Base-by-base conservation (phyloP, 1,140 invertebrate genomes). In the Drosophila parvula region DNA sequence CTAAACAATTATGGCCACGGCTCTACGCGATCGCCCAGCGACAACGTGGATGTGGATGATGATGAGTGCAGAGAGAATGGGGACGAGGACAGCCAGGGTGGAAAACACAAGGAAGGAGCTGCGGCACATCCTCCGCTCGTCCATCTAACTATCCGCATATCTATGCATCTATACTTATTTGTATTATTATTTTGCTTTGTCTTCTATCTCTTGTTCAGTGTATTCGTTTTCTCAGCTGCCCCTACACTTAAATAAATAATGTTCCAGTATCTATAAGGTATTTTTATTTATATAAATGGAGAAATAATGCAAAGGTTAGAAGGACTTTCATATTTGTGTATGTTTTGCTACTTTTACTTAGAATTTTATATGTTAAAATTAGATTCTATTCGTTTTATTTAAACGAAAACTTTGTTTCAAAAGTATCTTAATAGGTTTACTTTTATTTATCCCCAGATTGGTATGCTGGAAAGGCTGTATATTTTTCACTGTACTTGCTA, bases 101-200 rank as follows among this genome's bases (percentile, higher is more conserved):
- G 22, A 22, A 22, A 22, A 22, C 30, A 53, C 40, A 55, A 28
- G 40, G 30, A 27, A 34, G 38, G 40, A 44, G 56, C 40, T 45
- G 22, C 34, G 65, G 59, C 68, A 67, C 74, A 63, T 68, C 64
- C 76, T 84, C 64, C 59, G 63, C 77, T 85, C 65, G 69, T 79
- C 53, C 79, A 86, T 86, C 83, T 88, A 86, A 86, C 83, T 88
- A 86, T 79, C 68, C 79, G 76, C 79, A 64, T 88, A 86, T 86
- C 83, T 86, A 86, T 86, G 83, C 83, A 86, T 86, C 83, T 88
- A 79, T 86, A 88, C 79, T 86, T 86, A 86, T 86, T 86, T 86
- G 83, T 86, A 86, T 86, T 86, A 86, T 86, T 86, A 86, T 86
- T 86, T 83, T 89, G 58, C 79, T 65, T 88, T 83, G 83, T 89